A percentile compares a stretch with the other conserved stretches of the same genome.
Conservation (phyloP, 2,888 invertebrate genomes). For the Ichneumon xanthorius region DNA sequence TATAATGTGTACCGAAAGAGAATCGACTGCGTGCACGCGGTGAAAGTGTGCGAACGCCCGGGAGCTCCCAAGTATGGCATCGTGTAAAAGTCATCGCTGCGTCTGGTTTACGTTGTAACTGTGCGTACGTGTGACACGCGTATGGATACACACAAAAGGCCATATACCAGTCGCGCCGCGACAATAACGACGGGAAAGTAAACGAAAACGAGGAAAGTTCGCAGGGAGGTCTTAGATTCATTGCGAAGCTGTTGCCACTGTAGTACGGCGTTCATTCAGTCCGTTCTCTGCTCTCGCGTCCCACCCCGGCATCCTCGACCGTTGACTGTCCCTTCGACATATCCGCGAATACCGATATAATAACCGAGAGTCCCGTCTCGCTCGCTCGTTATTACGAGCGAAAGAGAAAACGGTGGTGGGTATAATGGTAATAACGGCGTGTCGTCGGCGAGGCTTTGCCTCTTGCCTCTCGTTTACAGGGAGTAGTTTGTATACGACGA, state of each 20-base stretch:
- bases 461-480: conserved; percentile 24
- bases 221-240: conserved; percentile 36
- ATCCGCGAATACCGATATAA: conserved; percentile 58
- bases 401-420: conserved; percentile 67
- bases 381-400: conserved; percentile 60
- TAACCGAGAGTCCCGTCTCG: conserved; percentile 46
- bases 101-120: background rate
- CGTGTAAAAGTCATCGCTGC: conserved; percentile 52
- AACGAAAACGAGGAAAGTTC: conserved; percentile 69
- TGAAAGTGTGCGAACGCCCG: conserved; percentile 81
- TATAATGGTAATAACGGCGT: conserved; percentile 61
- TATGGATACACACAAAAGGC: background rate
- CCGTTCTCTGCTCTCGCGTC: background rate
- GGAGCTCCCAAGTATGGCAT: conserved; percentile 71
- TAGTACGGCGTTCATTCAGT: conserved; percentile 17
- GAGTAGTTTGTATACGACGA: conserved; percentile 24
- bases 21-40: conserved; percentile 73
- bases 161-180: conserved; percentile 25
- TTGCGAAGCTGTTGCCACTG: background rate
- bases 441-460: conserved; percentile 55
- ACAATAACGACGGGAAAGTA: conserved; percentile 77
- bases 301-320: background rate
- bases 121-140: conserved; percentile 34
- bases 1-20: conserved; percentile 46
- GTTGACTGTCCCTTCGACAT: conserved; percentile 11